Evolutionary conservation across 2,113 vertebrate genomes (phyloP).

Genomic region (Panurus biarmicus): DNA sequence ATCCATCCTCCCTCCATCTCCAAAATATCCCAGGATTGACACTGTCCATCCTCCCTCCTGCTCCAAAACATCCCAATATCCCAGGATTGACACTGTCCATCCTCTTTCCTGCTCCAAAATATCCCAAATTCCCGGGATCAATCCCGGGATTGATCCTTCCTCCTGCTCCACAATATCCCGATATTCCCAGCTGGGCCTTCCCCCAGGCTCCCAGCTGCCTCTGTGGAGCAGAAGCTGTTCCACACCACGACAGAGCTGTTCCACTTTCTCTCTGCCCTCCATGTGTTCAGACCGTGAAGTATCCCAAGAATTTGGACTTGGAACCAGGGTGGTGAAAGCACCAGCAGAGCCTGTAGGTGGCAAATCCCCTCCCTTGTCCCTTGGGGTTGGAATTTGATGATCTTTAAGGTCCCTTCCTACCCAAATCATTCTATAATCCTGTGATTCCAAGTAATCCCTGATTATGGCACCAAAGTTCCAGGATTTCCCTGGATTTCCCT

Average conservation of each 20-base stretch:
- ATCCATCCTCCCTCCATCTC: no score
- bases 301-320: background rate
- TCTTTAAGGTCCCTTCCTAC: background rate
- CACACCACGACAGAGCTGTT: accelerated
- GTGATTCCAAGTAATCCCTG: background rate
- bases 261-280: background rate
- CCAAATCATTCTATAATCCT: background rate
- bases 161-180: background rate
- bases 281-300: accelerated
- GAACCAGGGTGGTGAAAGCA: background rate
- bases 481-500: background rate
- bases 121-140: background rate
- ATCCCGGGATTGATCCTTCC: accelerated
- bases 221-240: background rate
- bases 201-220: background rate
- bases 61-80: background rate
- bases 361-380: background rate
- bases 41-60: accelerated
- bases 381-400: background rate
- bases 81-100: accelerated
- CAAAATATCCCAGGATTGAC: background rate
- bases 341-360: background rate
- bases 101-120: background rate
- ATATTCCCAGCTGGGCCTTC: background rate
- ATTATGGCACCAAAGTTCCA: accelerated